Evolutionary conservation across 2,113 vertebrate species (phyloP).

Genomic region (Pterocles orientalis): DNA sequence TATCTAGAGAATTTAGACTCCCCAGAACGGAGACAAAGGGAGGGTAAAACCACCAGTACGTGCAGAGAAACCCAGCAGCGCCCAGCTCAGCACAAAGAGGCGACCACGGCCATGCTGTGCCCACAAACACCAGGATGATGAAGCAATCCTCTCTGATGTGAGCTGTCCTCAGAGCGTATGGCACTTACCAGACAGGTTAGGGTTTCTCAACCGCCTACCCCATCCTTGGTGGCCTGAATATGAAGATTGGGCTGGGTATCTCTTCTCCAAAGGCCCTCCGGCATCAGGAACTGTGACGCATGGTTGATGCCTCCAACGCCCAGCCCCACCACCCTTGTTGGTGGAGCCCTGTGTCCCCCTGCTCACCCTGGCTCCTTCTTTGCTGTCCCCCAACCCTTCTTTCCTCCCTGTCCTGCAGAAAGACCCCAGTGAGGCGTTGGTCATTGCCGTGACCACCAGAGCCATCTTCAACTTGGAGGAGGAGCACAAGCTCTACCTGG

Average conservation of each 20-base stretch:
- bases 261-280: background rate
- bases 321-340: background rate
- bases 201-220: background rate
- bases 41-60: background rate
- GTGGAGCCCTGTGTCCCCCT: background rate
- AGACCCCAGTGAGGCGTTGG: slow-evolving; percentile 64
- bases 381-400: background rate
- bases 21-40: background rate
- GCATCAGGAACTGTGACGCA: fast-evolving
- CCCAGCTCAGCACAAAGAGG: background rate
- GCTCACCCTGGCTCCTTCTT: background rate
- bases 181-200: background rate
- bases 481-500: slow-evolving; percentile 59
- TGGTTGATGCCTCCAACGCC: background rate
- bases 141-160: background rate
- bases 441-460: slow-evolving; percentile 76
- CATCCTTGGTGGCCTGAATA: background rate
- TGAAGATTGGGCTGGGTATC: background rate
- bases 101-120: background rate
- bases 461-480: slow-evolving; percentile 74
- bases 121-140: background rate
- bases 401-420: slow-evolving; percentile 64
- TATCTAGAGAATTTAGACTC: background rate
- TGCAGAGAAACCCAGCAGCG: background rate
- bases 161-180: background rate